Percentiles rank a stretch among this genome's conserved stretches.
These are phyloP conservation scores for Abramis brama DNA, from an alignment of 2,113 vertebrate genomes.

Conservation along the genomic window DNA sequence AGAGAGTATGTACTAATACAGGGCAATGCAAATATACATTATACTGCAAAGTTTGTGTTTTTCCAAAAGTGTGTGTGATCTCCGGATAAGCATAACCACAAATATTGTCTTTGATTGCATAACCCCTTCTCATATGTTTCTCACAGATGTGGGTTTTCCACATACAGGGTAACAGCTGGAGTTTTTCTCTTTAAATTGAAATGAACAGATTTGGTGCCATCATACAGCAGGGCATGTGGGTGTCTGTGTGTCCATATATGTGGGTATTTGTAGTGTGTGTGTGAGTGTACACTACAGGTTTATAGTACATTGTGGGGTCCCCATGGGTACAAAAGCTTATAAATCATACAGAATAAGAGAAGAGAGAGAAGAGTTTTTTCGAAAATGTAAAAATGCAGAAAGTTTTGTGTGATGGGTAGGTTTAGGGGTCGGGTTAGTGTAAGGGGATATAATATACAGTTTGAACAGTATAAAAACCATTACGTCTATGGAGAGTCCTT, in stretches of 20 bases:
- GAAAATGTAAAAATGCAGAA: no score
- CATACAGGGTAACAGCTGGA: constrained; percentile 9
- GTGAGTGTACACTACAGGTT: background rate
- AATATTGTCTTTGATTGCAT: background rate
- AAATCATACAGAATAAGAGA: no score
- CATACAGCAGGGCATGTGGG: constrained; percentile 10
- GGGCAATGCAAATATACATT: no score
- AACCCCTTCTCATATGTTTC: background rate
- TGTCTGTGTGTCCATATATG: constrained; percentile 33
- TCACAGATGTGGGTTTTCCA: constrained; percentile 1
- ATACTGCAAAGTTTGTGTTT: background rate
- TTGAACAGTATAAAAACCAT: no score
- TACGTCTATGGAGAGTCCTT: no score
- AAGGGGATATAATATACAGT: no score
- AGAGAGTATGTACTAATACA: background rate
- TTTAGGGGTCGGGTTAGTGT: no score
- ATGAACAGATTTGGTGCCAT: background rate
- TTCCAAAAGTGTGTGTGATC: background rate
- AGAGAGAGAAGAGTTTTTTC: no score
- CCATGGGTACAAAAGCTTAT: no score
- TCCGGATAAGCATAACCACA: background rate
- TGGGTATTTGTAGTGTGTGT: constrained; percentile 20
- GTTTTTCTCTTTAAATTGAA: constrained; percentile 14
- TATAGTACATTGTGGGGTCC: no score
- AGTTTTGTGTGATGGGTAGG: no score